Evolutionary conservation across 2,797 vertebrate genomes (phyloP), one percentile per base, ranked within the genome.

Genomic region (Notolepis coatsorum): DNA sequence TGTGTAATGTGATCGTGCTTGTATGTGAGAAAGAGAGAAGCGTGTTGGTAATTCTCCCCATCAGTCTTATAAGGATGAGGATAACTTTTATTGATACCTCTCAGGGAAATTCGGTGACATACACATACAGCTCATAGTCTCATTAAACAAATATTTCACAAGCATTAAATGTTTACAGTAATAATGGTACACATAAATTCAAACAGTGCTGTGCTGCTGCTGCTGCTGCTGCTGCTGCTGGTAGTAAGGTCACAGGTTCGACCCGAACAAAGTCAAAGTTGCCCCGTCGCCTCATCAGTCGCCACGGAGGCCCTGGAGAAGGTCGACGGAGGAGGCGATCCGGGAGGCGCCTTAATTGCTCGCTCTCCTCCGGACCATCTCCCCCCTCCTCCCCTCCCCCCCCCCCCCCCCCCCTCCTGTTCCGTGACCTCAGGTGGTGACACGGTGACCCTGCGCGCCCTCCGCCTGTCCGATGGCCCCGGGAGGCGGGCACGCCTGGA

Each of bases 381-480:
- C 6, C 10, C 9, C 7, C 23, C 13, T 23, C 37, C 6, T 8
- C n/a, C n/a, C 23, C 35, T 47, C 8, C 27, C 33, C 50, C 12
- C 21, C 6, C 21, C 54, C 31, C n/a, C 25, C 23, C 31, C 59
- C 1, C 0, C 17, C 18, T 58, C 27, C 39, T 0, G 1, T n/a
- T n/a, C n/a, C n/a, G 12, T 52, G 51, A 72, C 30, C 68, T 41
- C 39, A 13, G 28, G 24, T 39, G 27, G 50, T 28, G 33, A 13
- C 39, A 27, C n/a, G 21, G 27, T 30, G 42, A 48, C 56, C 24
- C 66, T 57, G 9, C 42, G 47, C 6, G 37, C 12, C 52, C 8
- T 46, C 28, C 47, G n/a, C 20, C n/a, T 57, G 46, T 72, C 47
- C 21, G 17, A 15, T 60, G 73, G 62, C 61, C 63, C 24, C 6